These are phyloP conservation scores for Cyanoderma ruficeps DNA, from an alignment of 2,113 vertebrate species.

Conservation along the genomic window DNA sequence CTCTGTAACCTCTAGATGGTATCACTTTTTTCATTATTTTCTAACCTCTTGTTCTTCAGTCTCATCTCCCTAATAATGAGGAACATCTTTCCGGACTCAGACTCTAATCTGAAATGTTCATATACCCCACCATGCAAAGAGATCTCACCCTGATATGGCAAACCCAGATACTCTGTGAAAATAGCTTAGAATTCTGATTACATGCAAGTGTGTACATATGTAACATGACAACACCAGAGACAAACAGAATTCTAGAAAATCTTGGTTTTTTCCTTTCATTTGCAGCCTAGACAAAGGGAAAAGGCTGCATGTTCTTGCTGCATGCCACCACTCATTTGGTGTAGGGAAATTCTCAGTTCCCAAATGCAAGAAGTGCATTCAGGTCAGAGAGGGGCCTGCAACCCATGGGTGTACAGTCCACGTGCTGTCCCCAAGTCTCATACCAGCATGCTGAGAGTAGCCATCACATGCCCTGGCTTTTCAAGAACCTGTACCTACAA, in stretches of 20 bases:
- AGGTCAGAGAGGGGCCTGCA: background rate
- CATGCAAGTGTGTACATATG: background rate
- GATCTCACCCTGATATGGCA: background rate
- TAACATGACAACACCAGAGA: background rate
- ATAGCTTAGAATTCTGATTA: background rate
- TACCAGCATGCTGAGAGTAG: background rate
- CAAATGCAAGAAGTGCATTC: background rate
- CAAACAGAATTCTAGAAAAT: background rate
- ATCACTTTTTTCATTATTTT: background rate
- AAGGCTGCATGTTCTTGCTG: background rate
- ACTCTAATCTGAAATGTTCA: background rate
- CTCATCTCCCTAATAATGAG: background rate
- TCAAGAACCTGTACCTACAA: background rate
- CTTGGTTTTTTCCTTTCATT: rapidly evolving
- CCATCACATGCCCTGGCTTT: background rate
- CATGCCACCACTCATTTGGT: background rate
- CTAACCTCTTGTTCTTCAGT: background rate
- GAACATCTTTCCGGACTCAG: background rate
- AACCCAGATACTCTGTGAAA: background rate
- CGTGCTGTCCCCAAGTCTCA: background rate
- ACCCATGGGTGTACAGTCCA: background rate
- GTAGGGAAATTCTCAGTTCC: background rate
- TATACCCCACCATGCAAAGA: rapidly evolving
- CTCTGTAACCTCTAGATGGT: background rate
- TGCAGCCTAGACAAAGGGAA: background rate